These are phyloP conservation scores for Phylloscopus trochilus DNA, from an alignment of 2,113 vertebrate species.

Conservation along the genomic window DNA sequence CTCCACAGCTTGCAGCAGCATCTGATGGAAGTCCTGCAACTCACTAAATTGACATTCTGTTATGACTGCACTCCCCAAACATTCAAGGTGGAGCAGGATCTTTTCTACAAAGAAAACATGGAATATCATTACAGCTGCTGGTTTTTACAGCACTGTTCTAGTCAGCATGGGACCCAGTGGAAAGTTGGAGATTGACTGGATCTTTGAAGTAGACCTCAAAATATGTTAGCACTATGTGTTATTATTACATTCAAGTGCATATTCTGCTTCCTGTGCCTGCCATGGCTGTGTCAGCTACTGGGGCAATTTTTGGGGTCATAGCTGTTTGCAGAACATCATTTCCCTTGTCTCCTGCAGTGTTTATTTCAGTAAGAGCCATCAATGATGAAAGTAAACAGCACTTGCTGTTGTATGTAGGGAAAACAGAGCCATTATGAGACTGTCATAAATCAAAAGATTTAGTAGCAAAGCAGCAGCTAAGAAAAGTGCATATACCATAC, in stretches of 20 bases:
- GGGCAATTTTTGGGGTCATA: background rate
- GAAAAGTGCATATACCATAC: background rate
- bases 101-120: rapidly evolving
- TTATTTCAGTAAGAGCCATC: background rate
- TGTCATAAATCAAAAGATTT: background rate
- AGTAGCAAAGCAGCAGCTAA: background rate
- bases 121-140: no score
- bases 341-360: background rate
- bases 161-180: background rate
- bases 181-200: background rate
- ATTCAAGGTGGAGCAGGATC: background rate
- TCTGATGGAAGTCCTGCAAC: background rate
- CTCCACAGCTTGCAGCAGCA: background rate
- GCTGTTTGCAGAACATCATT: background rate
- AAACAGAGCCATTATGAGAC: background rate
- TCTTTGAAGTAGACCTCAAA: background rate
- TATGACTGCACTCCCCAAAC: background rate
- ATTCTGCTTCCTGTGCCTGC: background rate
- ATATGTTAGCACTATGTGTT: rapidly evolving
- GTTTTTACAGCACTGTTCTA: background rate
- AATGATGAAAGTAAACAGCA: background rate
- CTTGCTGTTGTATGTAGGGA: background rate
- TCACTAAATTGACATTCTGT: background rate
- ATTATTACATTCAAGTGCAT: background rate
- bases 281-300: background rate